Conservation (phyloP, 2,113 vertebrate genomes). For the Coptodon rendalli region DNA sequence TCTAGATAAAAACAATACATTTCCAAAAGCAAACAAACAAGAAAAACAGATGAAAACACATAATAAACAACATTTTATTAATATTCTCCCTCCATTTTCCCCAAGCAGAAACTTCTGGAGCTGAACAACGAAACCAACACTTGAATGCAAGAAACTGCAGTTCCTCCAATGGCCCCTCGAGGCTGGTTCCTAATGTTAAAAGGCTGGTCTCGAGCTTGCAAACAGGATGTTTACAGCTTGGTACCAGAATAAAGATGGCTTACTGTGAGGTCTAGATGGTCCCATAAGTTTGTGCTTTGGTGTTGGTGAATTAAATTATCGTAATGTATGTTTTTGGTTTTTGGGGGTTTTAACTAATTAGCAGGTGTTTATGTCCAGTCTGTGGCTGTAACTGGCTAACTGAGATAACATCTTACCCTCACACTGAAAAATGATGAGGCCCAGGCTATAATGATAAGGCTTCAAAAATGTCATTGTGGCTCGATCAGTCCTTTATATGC, state of each 20-base stretch:
- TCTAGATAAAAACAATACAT: background rate
- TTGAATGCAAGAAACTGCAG: background rate
- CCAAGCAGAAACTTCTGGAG: background rate
- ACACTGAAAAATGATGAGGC: rapidly evolving
- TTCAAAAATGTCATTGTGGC: background rate
- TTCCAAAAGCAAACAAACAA: background rate
- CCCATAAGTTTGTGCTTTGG: background rate
- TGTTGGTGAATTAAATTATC: background rate
- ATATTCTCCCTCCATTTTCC: background rate
- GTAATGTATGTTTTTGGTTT: background rate
- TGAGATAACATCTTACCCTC: background rate
- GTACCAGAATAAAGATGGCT: background rate
- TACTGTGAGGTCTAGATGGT: background rate
- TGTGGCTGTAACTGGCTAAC: background rate
- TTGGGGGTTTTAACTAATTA: background rate
- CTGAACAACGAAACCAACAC: background rate
- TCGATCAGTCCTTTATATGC: background rate
- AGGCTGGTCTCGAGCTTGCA: background rate
- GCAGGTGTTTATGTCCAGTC: background rate
- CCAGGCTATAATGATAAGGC: background rate
- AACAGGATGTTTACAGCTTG: background rate
- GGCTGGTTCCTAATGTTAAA: background rate
- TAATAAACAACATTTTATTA: background rate
- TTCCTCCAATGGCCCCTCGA: background rate
- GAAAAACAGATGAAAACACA: background rate